These are phyloP conservation scores for Mobula hypostoma DNA, from an alignment of 2,113 vertebrate genomes.

Conservation along the genomic window DNA sequence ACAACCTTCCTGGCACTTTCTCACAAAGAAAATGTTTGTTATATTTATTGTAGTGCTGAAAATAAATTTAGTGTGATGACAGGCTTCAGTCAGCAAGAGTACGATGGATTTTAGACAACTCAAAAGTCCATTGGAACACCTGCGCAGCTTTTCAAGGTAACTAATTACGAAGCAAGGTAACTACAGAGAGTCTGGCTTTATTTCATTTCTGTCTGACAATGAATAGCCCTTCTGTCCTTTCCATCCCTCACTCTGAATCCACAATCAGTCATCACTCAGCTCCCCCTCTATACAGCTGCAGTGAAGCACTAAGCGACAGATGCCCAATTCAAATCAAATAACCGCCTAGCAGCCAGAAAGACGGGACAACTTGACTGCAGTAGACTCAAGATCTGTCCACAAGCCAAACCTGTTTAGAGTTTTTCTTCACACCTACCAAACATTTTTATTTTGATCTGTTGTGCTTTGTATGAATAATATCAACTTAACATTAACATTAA, in stretches of 20 bases:
- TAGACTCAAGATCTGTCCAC: neutral
- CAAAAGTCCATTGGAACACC: slow-evolving; percentile 53
- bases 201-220: slow-evolving; percentile 42
- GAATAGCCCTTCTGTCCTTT: slow-evolving; percentile 41
- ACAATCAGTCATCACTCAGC: slow-evolving; percentile 49
- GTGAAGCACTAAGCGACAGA: slow-evolving; percentile 40
- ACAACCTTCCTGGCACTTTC: slow-evolving; percentile 47
- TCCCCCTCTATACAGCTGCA: slow-evolving; percentile 41
- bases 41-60: slow-evolving; percentile 49
- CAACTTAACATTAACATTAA: slow-evolving; percentile 12
- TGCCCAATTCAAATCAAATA: slow-evolving; percentile 30
- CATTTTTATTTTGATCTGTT: slow-evolving; percentile 1
- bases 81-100: slow-evolving; percentile 52
- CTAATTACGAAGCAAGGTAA: slow-evolving; percentile 34
- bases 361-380: neutral
- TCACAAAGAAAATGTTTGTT: slow-evolving; percentile 52
- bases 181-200: slow-evolving; percentile 34
- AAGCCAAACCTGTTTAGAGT: neutral
- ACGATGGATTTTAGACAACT: slow-evolving; percentile 50
- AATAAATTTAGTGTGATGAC: slow-evolving; percentile 53
- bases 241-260: slow-evolving; percentile 44
- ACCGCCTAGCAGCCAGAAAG: neutral
- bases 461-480: neutral
- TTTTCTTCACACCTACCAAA: neutral
- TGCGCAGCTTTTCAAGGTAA: slow-evolving; percentile 49